These are phyloP conservation scores for Perdita meconis DNA, from an alignment of 2,888 invertebrate genomes.

Conservation along the genomic window DNA sequence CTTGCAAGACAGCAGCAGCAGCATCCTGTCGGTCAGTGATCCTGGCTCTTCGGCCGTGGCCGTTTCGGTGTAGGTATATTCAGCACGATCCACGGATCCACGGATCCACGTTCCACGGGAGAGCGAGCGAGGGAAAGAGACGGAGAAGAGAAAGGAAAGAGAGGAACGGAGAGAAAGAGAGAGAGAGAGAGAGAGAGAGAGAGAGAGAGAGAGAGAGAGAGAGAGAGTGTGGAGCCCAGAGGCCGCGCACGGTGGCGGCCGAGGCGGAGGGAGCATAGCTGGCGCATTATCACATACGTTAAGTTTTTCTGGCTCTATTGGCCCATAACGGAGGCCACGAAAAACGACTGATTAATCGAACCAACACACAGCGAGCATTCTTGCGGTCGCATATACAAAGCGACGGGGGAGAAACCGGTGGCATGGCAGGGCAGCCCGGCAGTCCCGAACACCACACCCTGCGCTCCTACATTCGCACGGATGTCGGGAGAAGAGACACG, in stretches of 20 bases:
- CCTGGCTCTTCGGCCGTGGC: conserved; percentile 55
- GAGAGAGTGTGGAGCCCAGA: neutral
- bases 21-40: conserved; percentile 69
- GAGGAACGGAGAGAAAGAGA: too few relatives aligned
- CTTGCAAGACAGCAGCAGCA: conserved; percentile 58
- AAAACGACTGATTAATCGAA: conserved; percentile 74
- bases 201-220: too few relatives aligned
- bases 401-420: conserved; percentile 57
- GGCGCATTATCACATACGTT: conserved; percentile 79
- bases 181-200: too few relatives aligned
- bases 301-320: conserved; percentile 73
- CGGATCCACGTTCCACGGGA: conserved; percentile 48
- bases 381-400: conserved; percentile 48
- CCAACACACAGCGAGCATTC: conserved; percentile 74
- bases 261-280: conserved; percentile 61
- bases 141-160: too few relatives aligned
- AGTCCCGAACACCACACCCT: conserved; percentile 64
- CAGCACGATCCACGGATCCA: conserved; percentile 41
- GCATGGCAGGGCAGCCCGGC: conserved; percentile 39
- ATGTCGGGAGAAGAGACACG: conserved; percentile 71
- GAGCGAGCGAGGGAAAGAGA: neutral
- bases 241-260: conserved; percentile 6
- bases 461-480: conserved; percentile 66
- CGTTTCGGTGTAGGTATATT: conserved; percentile 68
- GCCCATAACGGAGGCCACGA: conserved; percentile 67